phyloP scores from a whole-genome alignment of 2,888 invertebrate genomes.

The Kryphioiulus occultus region DNA sequence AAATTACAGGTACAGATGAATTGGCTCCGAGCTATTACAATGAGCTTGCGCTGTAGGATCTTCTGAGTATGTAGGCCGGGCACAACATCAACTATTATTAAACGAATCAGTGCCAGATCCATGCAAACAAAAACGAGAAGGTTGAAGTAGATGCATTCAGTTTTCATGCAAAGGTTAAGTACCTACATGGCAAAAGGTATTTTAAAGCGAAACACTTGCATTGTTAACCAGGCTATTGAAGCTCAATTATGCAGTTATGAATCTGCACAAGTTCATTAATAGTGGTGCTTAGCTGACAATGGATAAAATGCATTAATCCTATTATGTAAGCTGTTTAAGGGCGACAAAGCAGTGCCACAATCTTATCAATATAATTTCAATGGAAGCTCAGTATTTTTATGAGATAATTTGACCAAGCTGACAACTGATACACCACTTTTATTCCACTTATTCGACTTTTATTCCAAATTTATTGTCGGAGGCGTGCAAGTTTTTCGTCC shows the following conservation, averaged over 20 bases:
- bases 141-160: not conserved
- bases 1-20: not conserved
- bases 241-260: not conserved
- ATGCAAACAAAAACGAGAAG: not conserved
- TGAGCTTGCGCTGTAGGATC: not conserved
- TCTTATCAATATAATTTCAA: too few species aligned
- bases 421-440: too few species aligned
- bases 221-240: not conserved
- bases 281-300: too few species aligned
- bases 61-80: not conserved
- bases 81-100: not conserved
- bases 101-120: not conserved
- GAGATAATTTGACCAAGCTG: too few species aligned
- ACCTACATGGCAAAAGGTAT: not conserved
- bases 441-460: too few species aligned
- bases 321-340: too few species aligned
- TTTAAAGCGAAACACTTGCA: not conserved
- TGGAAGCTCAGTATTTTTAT: too few species aligned
- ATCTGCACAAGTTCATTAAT: not conserved
- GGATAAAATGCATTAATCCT: too few species aligned
- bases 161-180: not conserved
- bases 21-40: not conserved
- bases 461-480: too few species aligned
- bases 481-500: too few species aligned
- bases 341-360: too few species aligned